phyloP scores from a whole-genome alignment of 2,888 invertebrate genomes.

The Trisateles emortualis region DNA sequence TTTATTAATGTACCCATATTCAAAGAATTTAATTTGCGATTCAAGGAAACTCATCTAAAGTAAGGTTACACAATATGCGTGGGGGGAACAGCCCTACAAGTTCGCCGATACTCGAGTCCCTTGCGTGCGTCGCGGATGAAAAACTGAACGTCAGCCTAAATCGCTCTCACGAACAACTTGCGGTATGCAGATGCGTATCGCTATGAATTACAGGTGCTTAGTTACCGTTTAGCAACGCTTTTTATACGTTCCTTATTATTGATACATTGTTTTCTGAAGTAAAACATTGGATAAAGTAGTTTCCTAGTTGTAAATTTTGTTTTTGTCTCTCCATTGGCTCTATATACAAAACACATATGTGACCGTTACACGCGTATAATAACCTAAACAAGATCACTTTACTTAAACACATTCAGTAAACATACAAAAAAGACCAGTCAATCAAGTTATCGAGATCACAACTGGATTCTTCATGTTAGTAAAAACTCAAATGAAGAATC shows the following conservation, averaged over 20 bases:
- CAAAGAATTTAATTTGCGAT: not conserved
- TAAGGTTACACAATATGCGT: conserved; percentile 23
- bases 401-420: too few species aligned
- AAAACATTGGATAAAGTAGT: too few species aligned
- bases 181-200: conserved; percentile 56
- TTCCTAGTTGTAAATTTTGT: too few species aligned
- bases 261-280: conserved; percentile 26
- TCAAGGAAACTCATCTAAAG: conserved; percentile 19
- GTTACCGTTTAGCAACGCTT: conserved; percentile 55
- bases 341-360: too few species aligned
- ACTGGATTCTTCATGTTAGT: not conserved
- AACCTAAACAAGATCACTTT: not conserved
- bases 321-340: too few species aligned
- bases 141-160: conserved; percentile 56
- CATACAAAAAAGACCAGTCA: not conserved
- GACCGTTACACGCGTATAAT: too few species aligned
- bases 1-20: not conserved
- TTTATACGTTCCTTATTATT: conserved; percentile 41
- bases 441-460: not conserved
- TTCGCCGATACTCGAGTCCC: conserved; percentile 26
- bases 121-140: conserved; percentile 49
- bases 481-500: conserved; percentile 4
- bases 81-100: conserved; percentile 33
- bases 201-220: conserved; percentile 55
- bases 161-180: conserved; percentile 59